Evolutionary conservation across 2,113 vertebrate species (phyloP).

Genomic region (Phaethon lepturus): DNA sequence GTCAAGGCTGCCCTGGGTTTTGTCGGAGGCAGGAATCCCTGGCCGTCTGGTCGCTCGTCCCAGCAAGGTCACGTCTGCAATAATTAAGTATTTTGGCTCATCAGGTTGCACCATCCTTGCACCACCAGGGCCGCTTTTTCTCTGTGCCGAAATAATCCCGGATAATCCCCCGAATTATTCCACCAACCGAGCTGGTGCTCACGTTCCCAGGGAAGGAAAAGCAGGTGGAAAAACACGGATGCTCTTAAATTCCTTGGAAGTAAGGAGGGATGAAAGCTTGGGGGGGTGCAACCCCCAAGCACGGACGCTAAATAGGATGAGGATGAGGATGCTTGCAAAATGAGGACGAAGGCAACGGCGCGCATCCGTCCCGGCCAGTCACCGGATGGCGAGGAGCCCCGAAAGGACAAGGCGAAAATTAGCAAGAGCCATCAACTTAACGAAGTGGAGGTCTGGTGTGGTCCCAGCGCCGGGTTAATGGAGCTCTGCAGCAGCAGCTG

Average conservation of each 20-base stretch:
- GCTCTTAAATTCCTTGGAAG: background rate
- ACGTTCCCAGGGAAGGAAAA: background rate
- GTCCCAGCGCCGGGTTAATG: constrained; percentile 16
- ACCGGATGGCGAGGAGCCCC: background rate
- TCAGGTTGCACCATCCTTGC: background rate
- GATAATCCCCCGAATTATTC: background rate
- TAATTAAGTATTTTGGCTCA: background rate
- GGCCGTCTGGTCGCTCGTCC: background rate
- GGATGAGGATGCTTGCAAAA: background rate
- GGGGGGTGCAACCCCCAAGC: background rate
- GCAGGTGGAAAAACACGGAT: accelerated
- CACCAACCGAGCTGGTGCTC: accelerated
- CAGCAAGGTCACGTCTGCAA: background rate
- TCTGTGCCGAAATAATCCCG: accelerated
- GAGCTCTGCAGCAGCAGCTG: constrained; percentile 65
- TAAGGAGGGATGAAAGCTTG: accelerated
- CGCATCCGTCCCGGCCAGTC: background rate
- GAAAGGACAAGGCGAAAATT: background rate
- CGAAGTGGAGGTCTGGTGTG: background rate
- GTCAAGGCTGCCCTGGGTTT: background rate
- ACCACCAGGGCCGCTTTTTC: background rate
- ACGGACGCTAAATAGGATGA: accelerated
- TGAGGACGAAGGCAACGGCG: accelerated
- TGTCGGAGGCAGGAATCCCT: background rate
- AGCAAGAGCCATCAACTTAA: background rate